Evolutionary conservation across 2,113 vertebrate genomes (phyloP).

Genomic region (Campylomormyrus numenius): DNA sequence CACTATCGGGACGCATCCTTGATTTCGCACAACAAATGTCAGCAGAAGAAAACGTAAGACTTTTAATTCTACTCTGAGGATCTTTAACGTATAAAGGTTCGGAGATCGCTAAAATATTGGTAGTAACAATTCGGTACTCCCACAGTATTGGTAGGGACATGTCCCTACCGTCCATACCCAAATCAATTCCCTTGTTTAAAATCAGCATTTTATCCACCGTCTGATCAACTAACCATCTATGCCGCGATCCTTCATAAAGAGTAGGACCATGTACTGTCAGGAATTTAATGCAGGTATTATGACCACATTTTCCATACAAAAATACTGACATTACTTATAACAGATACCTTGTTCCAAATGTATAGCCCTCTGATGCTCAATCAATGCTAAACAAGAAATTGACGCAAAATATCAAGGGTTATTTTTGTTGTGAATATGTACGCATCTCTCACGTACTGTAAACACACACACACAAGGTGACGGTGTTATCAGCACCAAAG

Average conservation of each 20-base stretch:
- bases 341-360: not conserved
- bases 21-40: not conserved
- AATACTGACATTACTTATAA: not conserved
- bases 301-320: not conserved
- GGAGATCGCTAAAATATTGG: not conserved
- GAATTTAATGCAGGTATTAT: not conserved
- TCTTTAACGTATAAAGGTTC: not conserved
- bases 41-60: not conserved
- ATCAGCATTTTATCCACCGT: not conserved
- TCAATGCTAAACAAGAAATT: not conserved
- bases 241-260: not conserved
- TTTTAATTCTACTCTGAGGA: not conserved
- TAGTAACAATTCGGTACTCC: not conserved
- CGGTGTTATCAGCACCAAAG: not conserved
- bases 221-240: not conserved
- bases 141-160: not conserved
- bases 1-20: not conserved
- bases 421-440: not conserved
- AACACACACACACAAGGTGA: not conserved
- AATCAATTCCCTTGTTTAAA: not conserved
- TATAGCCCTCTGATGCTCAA: not conserved
- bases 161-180: not conserved
- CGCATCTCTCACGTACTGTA: not conserved
- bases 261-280: not conserved
- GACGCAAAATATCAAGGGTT: not conserved